These are phyloP conservation scores for Siderastrea siderea DNA, from an alignment of 92 coral and sea anemone species.

Conservation along the genomic window DNA sequence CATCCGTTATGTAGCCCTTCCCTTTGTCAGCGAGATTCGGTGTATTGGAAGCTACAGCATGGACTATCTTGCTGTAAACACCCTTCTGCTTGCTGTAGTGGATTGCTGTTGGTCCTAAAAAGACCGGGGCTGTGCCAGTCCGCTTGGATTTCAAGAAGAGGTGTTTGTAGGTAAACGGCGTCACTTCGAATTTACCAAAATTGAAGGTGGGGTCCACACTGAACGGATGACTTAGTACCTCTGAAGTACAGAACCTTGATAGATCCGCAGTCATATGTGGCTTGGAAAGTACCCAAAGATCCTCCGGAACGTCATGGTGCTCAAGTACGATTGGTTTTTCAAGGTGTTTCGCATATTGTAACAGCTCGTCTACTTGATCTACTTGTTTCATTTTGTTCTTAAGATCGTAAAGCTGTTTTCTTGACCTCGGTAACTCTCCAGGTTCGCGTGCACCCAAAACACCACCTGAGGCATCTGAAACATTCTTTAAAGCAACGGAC, in stretches of 20 bases:
- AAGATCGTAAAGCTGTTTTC: neutral
- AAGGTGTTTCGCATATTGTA: neutral
- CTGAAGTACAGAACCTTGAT: slow-evolving; percentile 15
- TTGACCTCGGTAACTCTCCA: slow-evolving; percentile 14
- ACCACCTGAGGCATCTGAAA: slow-evolving; percentile 43
- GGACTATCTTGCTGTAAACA: slow-evolving; percentile 1
- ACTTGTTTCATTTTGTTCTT: neutral
- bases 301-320: slow-evolving; percentile 29
- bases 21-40: slow-evolving; percentile 30
- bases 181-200: slow-evolving; percentile 14
- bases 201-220: slow-evolving; percentile 16
- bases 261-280: slow-evolving; percentile 21
- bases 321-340: neutral
- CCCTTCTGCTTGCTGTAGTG: slow-evolving; percentile 28
- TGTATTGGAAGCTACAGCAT: neutral
- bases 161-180: slow-evolving; percentile 29
- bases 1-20: slow-evolving; percentile 35
- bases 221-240: slow-evolving; percentile 11
- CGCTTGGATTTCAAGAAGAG: slow-evolving; percentile 26
- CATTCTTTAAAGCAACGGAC: slow-evolving; percentile 33
- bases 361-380: neutral
- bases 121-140: slow-evolving; percentile 23
- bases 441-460: slow-evolving; percentile 45
- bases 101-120: neutral
- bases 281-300: slow-evolving; percentile 17